phyloP scores from a whole-genome alignment of 1,140 invertebrate genomes.

The Pachyrhynchus sulphureomaculatus region DNA sequence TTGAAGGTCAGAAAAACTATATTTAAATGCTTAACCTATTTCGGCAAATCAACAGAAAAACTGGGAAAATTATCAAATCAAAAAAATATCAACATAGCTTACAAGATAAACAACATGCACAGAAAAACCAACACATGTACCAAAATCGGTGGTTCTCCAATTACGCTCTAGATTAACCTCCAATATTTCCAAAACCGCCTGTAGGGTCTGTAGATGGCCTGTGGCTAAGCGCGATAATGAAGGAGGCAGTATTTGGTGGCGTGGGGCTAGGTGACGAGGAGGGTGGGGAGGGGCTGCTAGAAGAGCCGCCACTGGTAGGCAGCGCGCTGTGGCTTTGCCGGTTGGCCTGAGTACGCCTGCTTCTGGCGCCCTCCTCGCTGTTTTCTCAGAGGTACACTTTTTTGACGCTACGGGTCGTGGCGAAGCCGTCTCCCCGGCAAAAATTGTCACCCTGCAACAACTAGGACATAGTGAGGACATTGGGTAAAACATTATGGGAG shows the following conservation, averaged over 20 bases:
- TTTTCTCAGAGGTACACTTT: slow-evolving; percentile 94
- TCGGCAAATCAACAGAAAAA: too few species aligned
- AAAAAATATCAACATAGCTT: too few species aligned
- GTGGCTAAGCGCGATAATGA: slow-evolving; percentile 63
- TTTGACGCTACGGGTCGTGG: slow-evolving; percentile 87
- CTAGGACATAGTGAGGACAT: slow-evolving; percentile 6
- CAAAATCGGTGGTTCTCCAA: background rate
- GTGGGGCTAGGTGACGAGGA: slow-evolving; percentile 61
- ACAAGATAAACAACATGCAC: too few species aligned
- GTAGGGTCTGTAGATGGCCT: background rate
- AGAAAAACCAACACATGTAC: background rate
- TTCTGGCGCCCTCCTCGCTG: slow-evolving; percentile 75
- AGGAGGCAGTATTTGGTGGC: slow-evolving; percentile 59
- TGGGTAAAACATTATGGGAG: too few species aligned
- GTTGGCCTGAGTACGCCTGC: slow-evolving; percentile 50
- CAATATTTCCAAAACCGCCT: slow-evolving; percentile 15
- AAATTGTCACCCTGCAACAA: slow-evolving; percentile 73
- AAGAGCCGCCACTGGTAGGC: slow-evolving; percentile 53
- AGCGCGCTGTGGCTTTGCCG: slow-evolving; percentile 48
- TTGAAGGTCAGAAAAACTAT: too few species aligned
- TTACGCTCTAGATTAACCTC: slow-evolving; percentile 11
- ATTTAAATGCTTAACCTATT: too few species aligned
- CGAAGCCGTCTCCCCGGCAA: slow-evolving; percentile 80
- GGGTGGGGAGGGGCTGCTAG: slow-evolving; percentile 56
- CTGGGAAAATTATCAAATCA: too few species aligned